Evolutionary conservation across 2,113 vertebrate genomes (phyloP).

Genomic region (Percopsis transmontana): DNA sequence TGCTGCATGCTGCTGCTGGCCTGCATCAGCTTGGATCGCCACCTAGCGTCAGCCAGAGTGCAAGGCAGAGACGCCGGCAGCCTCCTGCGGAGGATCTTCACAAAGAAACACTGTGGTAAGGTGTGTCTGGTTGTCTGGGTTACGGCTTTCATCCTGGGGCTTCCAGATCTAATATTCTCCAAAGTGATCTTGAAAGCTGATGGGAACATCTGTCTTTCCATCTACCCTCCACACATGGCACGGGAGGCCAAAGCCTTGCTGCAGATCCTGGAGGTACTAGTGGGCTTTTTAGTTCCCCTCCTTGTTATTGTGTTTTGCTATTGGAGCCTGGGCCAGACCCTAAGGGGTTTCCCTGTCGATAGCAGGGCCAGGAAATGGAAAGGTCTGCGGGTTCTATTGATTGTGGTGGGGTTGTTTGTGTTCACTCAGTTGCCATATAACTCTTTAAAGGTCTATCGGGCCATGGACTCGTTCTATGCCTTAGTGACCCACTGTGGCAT

Average conservation of each 20-base stretch:
- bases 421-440: conserved; percentile 92
- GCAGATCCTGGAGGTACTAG: conserved; percentile 84
- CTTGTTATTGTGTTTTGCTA: conserved; percentile 88
- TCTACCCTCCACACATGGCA: conserved; percentile 77
- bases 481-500: conserved; percentile 81
- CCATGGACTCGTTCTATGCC: conserved; percentile 83
- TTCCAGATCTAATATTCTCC: conserved; percentile 87
- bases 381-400: conserved; percentile 83
- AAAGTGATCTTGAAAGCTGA: conserved; percentile 67
- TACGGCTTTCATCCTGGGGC: conserved; percentile 78
- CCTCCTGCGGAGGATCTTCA: conserved; percentile 42
- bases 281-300: conserved; percentile 88
- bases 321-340: conserved; percentile 68
- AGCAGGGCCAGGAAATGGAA: conserved; percentile 80
- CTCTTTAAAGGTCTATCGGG: conserved; percentile 82
- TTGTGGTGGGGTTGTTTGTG: conserved; percentile 85
- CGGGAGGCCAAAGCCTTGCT: conserved; percentile 76
- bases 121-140: conserved; percentile 79
- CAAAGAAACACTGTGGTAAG: conserved; percentile 54
- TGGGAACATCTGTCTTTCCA: conserved; percentile 75
- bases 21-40: conserved; percentile 90
- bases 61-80: conserved; percentile 23
- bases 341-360: conserved; percentile 74
- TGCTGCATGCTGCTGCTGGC: conserved; percentile 92
- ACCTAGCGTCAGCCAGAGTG: conserved; percentile 68